Percentiles rank a stretch among this genome's conserved stretches.
phyloP scores from a whole-genome alignment of 2,113 vertebrate species.

The Xiphophorus couchianus region DNA sequence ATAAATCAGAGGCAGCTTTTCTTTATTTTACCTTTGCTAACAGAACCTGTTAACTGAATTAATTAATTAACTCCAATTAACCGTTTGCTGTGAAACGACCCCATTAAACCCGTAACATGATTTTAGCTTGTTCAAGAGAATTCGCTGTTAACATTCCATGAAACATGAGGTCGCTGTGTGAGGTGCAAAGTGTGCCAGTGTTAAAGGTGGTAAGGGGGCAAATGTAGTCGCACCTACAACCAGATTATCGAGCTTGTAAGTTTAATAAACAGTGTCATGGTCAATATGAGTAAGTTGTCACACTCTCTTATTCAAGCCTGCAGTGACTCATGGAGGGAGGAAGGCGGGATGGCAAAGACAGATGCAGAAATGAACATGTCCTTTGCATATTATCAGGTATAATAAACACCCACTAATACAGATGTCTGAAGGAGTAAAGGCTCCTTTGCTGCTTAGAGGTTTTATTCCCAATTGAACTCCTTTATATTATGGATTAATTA shows the following conservation, averaged over 20 bases:
- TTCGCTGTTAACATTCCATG: neutral
- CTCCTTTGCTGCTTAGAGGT: too few species aligned
- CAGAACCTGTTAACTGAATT: neutral
- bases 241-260: neutral
- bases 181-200: neutral
- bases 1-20: too few species aligned
- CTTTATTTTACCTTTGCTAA: neutral
- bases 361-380: neutral
- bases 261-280: neutral
- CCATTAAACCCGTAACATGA: neutral
- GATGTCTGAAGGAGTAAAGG: too few species aligned
- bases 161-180: neutral
- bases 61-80: neutral
- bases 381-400: neutral
- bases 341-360: neutral
- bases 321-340: neutral
- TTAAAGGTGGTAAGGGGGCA: slow-evolving; percentile 3
- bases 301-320: neutral
- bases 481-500: neutral
- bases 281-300: neutral
- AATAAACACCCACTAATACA: neutral
- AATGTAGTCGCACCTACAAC: neutral
- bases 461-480: too few species aligned
- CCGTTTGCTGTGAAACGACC: slow-evolving; percentile 2
- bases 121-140: neutral